Evolutionary conservation across 2,797 vertebrate species (phyloP).

Genomic region (Labroides dimidiatus): DNA sequence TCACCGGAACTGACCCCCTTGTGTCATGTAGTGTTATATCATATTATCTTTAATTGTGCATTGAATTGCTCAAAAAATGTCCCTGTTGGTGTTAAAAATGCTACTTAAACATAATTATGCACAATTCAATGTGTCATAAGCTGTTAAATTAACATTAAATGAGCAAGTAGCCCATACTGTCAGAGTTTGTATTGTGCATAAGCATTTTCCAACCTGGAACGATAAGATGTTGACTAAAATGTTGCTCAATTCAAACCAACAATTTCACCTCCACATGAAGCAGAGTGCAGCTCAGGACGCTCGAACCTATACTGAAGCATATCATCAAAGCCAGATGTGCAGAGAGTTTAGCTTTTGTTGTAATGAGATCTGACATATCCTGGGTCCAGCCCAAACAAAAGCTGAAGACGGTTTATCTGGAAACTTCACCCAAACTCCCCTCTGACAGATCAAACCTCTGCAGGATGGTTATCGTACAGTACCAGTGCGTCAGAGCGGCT

Average conservation of each 20-base stretch:
- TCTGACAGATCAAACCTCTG: background rate
- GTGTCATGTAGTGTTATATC: too few species aligned
- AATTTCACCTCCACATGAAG: background rate
- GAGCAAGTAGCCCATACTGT: too few species aligned
- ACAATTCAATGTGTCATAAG: too few species aligned
- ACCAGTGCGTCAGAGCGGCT: constrained; percentile 15
- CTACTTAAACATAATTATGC: too few species aligned
- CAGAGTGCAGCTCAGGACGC: background rate
- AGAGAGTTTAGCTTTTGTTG: background rate
- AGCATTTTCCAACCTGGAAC: too few species aligned
- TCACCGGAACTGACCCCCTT: too few species aligned
- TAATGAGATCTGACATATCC: background rate
- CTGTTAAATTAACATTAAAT: too few species aligned
- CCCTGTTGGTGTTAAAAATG: too few species aligned
- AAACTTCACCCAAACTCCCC: background rate
- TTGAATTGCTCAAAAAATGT: too few species aligned
- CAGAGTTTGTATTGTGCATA: background rate
- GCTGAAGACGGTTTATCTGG: background rate
- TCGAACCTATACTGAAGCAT: background rate
- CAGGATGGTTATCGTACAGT: background rate
- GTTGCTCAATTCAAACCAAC: too few species aligned
- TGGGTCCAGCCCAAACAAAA: background rate
- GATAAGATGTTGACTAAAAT: too few species aligned
- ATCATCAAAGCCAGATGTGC: background rate
- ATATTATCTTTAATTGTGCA: too few species aligned